These are phyloP conservation scores for Bicyclus anynana DNA, from an alignment of 1,140 invertebrate species.

Conservation along the genomic window DNA sequence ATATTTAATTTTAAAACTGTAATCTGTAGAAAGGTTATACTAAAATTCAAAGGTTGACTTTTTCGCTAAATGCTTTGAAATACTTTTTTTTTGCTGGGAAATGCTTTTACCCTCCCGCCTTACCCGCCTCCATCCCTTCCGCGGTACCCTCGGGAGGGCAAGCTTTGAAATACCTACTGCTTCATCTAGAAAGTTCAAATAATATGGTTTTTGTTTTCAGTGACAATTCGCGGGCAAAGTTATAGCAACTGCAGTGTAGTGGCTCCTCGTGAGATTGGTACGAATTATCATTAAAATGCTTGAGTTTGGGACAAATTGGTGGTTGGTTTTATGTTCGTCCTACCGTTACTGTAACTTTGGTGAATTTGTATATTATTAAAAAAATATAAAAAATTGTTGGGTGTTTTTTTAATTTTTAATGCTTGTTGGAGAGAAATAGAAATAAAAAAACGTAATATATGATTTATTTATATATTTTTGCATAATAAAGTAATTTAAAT, in stretches of 20 bases:
- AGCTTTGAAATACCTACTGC: too few relatives aligned
- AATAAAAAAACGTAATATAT: background rate
- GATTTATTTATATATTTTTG: background rate
- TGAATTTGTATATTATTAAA: background rate
- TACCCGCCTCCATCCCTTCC: too few relatives aligned
- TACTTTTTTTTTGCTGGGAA: too few relatives aligned
- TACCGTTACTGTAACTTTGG: background rate
- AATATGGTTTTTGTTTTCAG: slow-evolving; percentile 29
- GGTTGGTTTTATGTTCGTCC: background rate
- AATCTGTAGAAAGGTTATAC: too few relatives aligned
- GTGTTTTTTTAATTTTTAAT: background rate
- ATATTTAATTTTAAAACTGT: too few relatives aligned
- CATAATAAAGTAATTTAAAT: background rate
- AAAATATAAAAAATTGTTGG: background rate
- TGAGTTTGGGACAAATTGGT: slow-evolving; percentile 4
- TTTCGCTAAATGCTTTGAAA: too few relatives aligned
- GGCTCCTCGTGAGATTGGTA: background rate
- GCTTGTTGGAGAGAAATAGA: background rate
- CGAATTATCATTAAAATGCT: slow-evolving; percentile 2
- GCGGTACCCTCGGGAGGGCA: too few relatives aligned
- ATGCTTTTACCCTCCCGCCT: too few relatives aligned
- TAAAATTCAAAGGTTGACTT: too few relatives aligned
- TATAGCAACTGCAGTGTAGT: slow-evolving; percentile 21
- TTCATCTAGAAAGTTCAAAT: background rate
- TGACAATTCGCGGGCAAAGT: slow-evolving; percentile 32